Conservation (phyloP, 1,140 invertebrate genomes). For the Micrasema longulum region DNA sequence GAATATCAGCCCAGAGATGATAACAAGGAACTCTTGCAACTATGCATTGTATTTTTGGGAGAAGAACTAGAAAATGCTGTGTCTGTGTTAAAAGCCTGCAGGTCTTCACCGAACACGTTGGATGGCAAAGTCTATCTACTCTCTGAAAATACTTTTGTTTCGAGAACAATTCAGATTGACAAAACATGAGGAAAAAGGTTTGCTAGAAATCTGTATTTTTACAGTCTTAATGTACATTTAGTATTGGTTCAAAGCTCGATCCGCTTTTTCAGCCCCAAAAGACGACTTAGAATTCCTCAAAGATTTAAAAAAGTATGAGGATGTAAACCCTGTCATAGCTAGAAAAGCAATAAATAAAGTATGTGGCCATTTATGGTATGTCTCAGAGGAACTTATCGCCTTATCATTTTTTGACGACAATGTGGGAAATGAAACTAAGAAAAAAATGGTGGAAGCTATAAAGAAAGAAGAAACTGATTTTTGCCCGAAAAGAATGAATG, state of each 20-base stretch:
- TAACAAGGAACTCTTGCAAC: constrained; percentile 55
- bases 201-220: constrained; percentile 56
- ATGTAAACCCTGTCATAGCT: constrained; percentile 50
- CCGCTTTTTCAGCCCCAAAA: constrained; percentile 49
- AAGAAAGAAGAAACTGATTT: constrained; percentile 36
- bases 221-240: constrained; percentile 54
- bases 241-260: constrained; percentile 55
- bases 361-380: constrained; percentile 58
- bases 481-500: constrained; percentile 42
- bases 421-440: constrained; percentile 51
- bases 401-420: constrained; percentile 57
- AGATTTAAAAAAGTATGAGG: constrained; percentile 52
- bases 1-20: constrained; percentile 54
- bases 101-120: too few relatives aligned
- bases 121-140: constrained; percentile 61
- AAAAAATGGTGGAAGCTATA: constrained; percentile 50
- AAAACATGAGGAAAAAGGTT: constrained; percentile 52
- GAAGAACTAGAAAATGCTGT: constrained; percentile 54
- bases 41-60: constrained; percentile 54
- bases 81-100: constrained; percentile 58
- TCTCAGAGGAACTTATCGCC: constrained; percentile 54
- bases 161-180: constrained; percentile 55
- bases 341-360: constrained; percentile 51
- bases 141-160: constrained; percentile 60
- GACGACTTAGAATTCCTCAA: constrained; percentile 57